These are phyloP conservation scores for Drosophila miranda DNA, from an alignment of 1,140 invertebrate species.

Conservation along the genomic window DNA sequence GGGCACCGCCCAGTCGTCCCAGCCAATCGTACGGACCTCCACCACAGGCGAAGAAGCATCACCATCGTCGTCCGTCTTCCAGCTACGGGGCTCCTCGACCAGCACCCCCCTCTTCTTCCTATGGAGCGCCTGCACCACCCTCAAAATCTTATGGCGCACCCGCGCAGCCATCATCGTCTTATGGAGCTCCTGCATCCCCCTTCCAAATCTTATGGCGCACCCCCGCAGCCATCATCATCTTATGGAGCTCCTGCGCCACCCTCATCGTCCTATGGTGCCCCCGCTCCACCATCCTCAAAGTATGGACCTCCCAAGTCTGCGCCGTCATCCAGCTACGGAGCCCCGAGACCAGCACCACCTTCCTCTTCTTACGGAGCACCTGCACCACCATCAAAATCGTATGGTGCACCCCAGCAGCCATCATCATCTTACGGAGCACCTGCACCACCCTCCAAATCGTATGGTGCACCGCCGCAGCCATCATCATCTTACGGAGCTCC, in stretches of 20 bases:
- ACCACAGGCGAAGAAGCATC: conserved; percentile 49
- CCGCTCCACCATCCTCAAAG: not conserved
- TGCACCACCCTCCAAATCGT: conserved; percentile 34
- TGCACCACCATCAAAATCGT: conserved; percentile 32
- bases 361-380: conserved; percentile 7
- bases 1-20: conserved; percentile 68
- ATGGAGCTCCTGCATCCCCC: conserved; percentile 51
- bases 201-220: not conserved
- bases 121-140: conserved; percentile 71
- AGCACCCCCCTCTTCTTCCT: conserved; percentile 76
- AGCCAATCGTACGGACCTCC: conserved; percentile 82
- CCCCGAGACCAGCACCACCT: conserved; percentile 16
- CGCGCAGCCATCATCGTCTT: conserved; percentile 73
- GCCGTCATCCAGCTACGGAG: conserved; percentile 27
- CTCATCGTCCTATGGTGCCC: conserved; percentile 81
- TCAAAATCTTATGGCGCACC: conserved; percentile 61
- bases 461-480: conserved; percentile 66
- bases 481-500: conserved; percentile 58
- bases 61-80: conserved; percentile 69
- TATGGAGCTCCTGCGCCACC: conserved; percentile 80
- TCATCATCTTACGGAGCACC: conserved; percentile 75
- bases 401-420: conserved; percentile 79
- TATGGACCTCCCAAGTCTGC: conserved; percentile 2
- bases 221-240: conserved; percentile 51
- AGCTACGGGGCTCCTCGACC: conserved; percentile 56